phyloP scores from a whole-genome alignment of 2,797 vertebrate species.

The Rhinichthys osculus region DNA sequence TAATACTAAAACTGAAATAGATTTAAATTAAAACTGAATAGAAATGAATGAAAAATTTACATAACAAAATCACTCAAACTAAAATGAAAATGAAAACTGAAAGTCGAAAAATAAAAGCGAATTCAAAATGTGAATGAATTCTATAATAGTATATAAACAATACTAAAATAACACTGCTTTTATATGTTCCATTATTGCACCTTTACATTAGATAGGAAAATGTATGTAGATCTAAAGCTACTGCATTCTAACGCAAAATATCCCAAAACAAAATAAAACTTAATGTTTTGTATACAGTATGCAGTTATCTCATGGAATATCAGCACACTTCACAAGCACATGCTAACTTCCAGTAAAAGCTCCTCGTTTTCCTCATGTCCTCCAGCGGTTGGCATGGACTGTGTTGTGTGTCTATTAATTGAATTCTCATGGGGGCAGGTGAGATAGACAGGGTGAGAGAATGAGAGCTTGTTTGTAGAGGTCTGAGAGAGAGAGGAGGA shows the following conservation, averaged over 20 bases:
- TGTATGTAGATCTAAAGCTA: neutral
- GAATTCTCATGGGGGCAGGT: neutral
- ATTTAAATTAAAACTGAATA: neutral
- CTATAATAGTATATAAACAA: neutral
- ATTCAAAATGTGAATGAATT: neutral
- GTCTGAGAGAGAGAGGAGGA: constrained; percentile 11
- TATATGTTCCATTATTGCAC: neutral
- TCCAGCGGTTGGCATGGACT: constrained; percentile 16
- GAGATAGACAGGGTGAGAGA: constrained; percentile 12
- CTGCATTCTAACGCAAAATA: neutral
- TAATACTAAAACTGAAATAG: neutral
- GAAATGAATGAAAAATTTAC: neutral
- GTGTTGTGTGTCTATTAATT: constrained; percentile 41
- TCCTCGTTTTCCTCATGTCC: neutral
- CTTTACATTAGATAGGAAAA: neutral
- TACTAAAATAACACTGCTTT: no score
- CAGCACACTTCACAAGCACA: neutral
- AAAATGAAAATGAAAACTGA: neutral
- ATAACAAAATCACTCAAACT: no score
- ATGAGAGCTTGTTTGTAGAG: constrained; percentile 20
- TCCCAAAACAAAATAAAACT: neutral
- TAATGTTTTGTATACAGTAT: neutral
- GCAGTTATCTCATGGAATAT: neutral
- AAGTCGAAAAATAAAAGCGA: neutral
- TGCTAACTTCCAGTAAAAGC: neutral